Evolutionary conservation across 2,113 vertebrate species (phyloP).

Genomic region (Junco hyemalis): DNA sequence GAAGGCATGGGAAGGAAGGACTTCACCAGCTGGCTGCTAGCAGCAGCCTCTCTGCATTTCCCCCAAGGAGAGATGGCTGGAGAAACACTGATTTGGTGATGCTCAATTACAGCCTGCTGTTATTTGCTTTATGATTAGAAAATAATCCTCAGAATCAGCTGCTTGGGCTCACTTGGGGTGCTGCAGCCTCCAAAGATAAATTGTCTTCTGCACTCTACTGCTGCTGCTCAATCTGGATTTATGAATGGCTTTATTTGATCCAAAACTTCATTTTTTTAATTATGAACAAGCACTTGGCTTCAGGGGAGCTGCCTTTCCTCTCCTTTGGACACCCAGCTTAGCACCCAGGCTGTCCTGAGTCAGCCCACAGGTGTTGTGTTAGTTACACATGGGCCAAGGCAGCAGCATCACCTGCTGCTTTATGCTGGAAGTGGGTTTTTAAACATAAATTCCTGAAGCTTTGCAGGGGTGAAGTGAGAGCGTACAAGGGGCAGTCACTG

Average conservation of each 20-base stretch:
- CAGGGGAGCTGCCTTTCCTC: not conserved
- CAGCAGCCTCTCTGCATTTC: not conserved
- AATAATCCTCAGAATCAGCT: not conserved
- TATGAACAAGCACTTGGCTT: not conserved
- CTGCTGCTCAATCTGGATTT: not conserved
- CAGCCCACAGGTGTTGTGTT: not conserved
- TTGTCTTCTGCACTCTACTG: not conserved
- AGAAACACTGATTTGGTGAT: not conserved
- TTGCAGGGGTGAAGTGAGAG: not conserved
- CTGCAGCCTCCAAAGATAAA: not conserved
- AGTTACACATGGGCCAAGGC: accelerated
- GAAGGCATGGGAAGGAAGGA: not conserved
- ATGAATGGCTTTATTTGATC: not conserved
- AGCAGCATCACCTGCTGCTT: not conserved
- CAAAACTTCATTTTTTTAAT: not conserved
- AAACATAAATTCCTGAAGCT: not conserved
- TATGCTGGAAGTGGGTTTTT: too few relatives aligned
- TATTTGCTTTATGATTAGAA: not conserved
- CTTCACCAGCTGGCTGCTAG: accelerated
- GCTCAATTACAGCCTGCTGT: not conserved
- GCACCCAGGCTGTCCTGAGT: not conserved
- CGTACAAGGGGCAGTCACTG: accelerated
- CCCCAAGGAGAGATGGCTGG: not conserved
- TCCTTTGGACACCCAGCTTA: not conserved
- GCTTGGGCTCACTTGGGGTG: not conserved